Evolutionary conservation across 2,888 invertebrate species (phyloP).

Genomic region (Melieria crassipennis): DNA sequence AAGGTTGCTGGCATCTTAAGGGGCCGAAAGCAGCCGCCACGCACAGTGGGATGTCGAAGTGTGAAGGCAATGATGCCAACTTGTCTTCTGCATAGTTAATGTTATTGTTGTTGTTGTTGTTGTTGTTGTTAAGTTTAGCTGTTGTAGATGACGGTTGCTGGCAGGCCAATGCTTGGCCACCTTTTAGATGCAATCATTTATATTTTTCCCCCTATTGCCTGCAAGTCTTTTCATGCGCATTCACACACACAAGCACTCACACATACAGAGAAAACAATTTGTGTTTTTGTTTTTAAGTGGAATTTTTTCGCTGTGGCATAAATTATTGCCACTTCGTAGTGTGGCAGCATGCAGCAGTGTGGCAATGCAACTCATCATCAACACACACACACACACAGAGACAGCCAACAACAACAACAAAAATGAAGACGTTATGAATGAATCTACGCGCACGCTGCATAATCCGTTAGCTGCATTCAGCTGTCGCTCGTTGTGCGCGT

Average conservation of each 20-base stretch:
- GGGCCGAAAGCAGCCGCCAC: not conserved
- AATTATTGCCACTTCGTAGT: constrained; percentile 19
- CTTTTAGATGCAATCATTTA: constrained; percentile 24
- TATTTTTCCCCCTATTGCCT: constrained; percentile 12
- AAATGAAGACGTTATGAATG: constrained; percentile 30
- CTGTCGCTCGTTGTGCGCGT: not conserved
- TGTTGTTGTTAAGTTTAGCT: not conserved
- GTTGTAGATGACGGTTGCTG: not conserved
- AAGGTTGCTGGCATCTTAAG: not conserved
- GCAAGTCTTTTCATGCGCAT: not conserved
- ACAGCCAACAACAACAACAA: constrained; percentile 1
- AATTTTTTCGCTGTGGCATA: constrained; percentile 13
- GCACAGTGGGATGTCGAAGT: constrained; percentile 6
- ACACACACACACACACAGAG: no score
- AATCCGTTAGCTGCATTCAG: constrained; percentile 12
- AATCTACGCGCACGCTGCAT: not conserved
- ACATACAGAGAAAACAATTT: not conserved
- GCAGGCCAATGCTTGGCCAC: constrained; percentile 17
- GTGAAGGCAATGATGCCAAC: not conserved
- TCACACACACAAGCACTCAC: constrained; percentile 1
- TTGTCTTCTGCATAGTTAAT: not conserved
- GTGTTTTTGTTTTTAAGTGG: constrained; percentile 2
- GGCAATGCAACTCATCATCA: not conserved
- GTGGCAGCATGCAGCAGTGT: not conserved
- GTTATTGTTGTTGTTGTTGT: not conserved